phyloP scores from a whole-genome alignment of 2,797 vertebrate species.

The Schizopygopsis pylzovi region DNA sequence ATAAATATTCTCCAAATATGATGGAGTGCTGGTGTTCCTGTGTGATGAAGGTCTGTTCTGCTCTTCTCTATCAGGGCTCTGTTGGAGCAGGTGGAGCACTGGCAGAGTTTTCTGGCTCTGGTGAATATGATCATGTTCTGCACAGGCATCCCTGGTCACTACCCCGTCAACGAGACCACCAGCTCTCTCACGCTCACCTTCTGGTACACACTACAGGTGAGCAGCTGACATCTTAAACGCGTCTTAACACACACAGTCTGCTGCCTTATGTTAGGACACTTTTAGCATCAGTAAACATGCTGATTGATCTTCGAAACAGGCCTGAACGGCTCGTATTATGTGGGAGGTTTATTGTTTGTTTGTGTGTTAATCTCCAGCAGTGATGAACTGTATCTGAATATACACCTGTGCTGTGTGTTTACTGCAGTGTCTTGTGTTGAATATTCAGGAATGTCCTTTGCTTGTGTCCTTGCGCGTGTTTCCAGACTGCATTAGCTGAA shows the following conservation, averaged over 20 bases:
- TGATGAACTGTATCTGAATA: background rate
- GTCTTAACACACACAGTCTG: background rate
- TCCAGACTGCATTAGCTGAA: background rate
- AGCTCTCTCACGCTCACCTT: conserved; percentile 98
- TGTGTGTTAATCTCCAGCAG: background rate
- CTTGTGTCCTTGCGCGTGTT: background rate
- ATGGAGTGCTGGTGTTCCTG: background rate
- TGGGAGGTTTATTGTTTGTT: background rate
- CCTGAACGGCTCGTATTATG: background rate
- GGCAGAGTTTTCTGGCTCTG: conserved; percentile 96
- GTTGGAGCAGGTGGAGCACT: conserved; percentile 96
- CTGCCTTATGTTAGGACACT: too few species aligned
- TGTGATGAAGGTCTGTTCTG: conserved; percentile 7
- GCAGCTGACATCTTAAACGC: conserved; percentile 30
- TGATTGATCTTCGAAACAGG: background rate
- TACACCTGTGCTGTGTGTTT: conserved; percentile 11
- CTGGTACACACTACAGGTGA: conserved; percentile 96
- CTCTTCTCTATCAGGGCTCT: conserved; percentile 80
- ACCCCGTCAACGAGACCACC: conserved; percentile 97
- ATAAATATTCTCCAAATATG: background rate
- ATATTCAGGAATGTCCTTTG: background rate
- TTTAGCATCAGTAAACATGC: too few species aligned
- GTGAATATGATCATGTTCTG: conserved; percentile 99
- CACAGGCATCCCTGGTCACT: conserved; percentile 96
- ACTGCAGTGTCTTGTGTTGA: background rate